Conservation (phyloP, 1,140 invertebrate genomes). For the Spodoptera frugiperda region DNA sequence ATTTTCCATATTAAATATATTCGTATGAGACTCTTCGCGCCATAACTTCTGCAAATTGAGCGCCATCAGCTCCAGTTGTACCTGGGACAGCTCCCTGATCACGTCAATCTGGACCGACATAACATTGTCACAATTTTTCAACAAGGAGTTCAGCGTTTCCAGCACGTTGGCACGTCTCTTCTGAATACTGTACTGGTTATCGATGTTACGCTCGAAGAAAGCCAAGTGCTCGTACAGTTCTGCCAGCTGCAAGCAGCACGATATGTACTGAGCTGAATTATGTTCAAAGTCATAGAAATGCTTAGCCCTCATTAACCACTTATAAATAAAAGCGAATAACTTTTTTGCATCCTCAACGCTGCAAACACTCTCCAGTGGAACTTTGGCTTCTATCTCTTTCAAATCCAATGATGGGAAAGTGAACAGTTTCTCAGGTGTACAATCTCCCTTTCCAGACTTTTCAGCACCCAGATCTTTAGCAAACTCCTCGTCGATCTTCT, state of each 20-base stretch:
- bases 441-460: conserved; percentile 70
- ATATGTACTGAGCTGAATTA: conserved; percentile 90
- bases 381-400: conserved; percentile 69
- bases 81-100: conserved; percentile 81
- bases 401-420: conserved; percentile 73
- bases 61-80: conserved; percentile 87
- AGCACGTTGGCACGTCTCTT: conserved; percentile 90
- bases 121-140: conserved; percentile 76
- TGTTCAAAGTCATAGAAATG: conserved; percentile 90
- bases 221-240: conserved; percentile 89
- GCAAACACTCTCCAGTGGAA: conserved; percentile 64
- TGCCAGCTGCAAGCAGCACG: conserved; percentile 89
- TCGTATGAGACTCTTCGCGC: conserved; percentile 78
- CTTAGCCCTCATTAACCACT: conserved; percentile 89
- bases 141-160: conserved; percentile 85
- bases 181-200: conserved; percentile 90
- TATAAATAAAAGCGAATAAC: conserved; percentile 89
- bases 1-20: conserved; percentile 70
- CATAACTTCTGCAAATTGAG: conserved; percentile 86
- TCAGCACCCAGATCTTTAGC: conserved; percentile 66
- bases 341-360: conserved; percentile 86
- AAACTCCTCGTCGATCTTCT: conserved; percentile 67
- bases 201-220: conserved; percentile 89
- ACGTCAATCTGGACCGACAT: conserved; percentile 81
- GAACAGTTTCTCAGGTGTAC: conserved; percentile 62